These are phyloP conservation scores for Drosophila baimaii DNA, from an alignment of 1,140 invertebrate species.

Conservation along the genomic window DNA sequence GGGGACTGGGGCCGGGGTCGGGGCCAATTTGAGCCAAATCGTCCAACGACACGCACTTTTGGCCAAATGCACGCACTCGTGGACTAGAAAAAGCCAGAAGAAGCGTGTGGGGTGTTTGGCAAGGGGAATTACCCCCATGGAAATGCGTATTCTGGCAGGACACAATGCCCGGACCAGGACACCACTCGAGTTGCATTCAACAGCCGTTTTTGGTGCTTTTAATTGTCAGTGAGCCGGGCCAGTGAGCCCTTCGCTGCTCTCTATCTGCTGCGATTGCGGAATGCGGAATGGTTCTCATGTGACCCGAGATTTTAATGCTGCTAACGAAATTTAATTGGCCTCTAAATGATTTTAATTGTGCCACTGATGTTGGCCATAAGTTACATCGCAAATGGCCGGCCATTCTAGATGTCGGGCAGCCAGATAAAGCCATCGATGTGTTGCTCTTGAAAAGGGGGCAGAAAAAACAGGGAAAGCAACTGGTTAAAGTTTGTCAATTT, in stretches of 20 bases:
- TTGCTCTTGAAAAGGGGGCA: slow-evolving; percentile 15
- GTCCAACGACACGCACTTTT: slow-evolving; percentile 59
- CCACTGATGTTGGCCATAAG: slow-evolving; percentile 79
- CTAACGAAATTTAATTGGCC: slow-evolving; percentile 83
- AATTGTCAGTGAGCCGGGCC: slow-evolving; percentile 57
- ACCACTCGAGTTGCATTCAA: slow-evolving; percentile 50
- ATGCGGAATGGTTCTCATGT: slow-evolving; percentile 80
- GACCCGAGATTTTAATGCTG: slow-evolving; percentile 77
- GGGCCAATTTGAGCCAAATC: slow-evolving; percentile 60
- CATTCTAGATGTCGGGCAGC: slow-evolving; percentile 47
- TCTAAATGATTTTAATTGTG: slow-evolving; percentile 83
- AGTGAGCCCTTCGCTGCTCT: neutral
- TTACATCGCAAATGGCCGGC: slow-evolving; percentile 66
- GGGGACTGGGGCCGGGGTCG: neutral
- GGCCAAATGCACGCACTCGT: slow-evolving; percentile 48
- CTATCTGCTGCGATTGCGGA: slow-evolving; percentile 24
- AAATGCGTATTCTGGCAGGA: slow-evolving; percentile 11
- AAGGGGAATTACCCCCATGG: neutral
- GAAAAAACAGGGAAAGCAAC: slow-evolving; percentile 10
- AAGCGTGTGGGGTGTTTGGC: neutral
- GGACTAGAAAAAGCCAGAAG: slow-evolving; percentile 38
- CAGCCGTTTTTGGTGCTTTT: slow-evolving; percentile 77
- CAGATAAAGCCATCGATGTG: slow-evolving; percentile 37
- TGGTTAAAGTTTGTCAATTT: neutral
- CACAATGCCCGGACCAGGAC: slow-evolving; percentile 6